Conservation (phyloP, 2,113 vertebrate genomes). For the Bettongia penicillata region DNA sequence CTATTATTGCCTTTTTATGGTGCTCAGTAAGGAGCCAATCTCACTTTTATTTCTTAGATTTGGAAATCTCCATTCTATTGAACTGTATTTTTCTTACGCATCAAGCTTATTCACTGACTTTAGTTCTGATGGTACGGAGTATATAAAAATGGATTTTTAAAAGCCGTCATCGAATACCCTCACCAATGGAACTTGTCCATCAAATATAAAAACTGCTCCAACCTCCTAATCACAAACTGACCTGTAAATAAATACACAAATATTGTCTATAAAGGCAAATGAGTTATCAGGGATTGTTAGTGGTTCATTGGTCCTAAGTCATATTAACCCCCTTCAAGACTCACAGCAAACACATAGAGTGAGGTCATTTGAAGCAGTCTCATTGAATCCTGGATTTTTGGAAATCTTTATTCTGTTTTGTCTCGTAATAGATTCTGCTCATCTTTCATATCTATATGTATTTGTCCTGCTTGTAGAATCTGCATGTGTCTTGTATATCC, state of each 20-base stretch:
- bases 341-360: not conserved
- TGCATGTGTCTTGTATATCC: not conserved
- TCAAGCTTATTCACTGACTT: not conserved
- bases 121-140: not conserved
- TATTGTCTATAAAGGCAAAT: not conserved
- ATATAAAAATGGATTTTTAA: not conserved
- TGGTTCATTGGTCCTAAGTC: not conserved
- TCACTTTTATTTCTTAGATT: not conserved
- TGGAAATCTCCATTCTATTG: not conserved
- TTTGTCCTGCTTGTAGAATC: not conserved
- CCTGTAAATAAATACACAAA: not conserved
- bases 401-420: not conserved
- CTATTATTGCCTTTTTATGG: not conserved
- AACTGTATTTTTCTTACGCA: not conserved
- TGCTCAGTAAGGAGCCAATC: constrained; percentile 11
- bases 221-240: not conserved
- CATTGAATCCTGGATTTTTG: not conserved
- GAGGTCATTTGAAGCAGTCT: not conserved
- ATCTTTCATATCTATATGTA: not conserved
- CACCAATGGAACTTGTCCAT: not conserved
- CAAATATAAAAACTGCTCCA: not conserved
- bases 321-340: not conserved
- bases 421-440: not conserved
- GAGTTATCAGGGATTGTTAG: not conserved
- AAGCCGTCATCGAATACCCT: not conserved